Percentiles rank a stretch among this genome's conserved stretches.
Conservation (phyloP, 2,888 invertebrate species). For the Trisateles emortualis region DNA sequence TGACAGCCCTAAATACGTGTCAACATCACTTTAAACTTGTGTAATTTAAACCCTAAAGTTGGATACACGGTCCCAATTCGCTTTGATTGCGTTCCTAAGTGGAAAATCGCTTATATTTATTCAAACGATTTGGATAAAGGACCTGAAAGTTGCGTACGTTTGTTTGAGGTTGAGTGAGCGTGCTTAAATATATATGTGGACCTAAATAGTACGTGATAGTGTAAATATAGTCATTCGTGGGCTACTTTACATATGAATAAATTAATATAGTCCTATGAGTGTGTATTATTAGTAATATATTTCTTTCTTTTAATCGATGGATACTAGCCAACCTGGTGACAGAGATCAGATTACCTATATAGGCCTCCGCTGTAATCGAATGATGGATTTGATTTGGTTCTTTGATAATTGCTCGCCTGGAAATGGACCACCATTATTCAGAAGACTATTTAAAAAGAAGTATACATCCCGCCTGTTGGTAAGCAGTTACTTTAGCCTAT, state of each 20-base stretch:
- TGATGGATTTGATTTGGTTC: too few species aligned
- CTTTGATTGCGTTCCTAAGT: slow-evolving; percentile 45
- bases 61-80: slow-evolving; percentile 33
- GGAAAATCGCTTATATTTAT: slow-evolving; percentile 48
- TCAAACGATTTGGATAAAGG: slow-evolving; percentile 27
- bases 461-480: too few species aligned
- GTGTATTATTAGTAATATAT: too few species aligned
- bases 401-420: too few species aligned
- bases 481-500: too few species aligned
- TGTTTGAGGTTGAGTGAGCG: slow-evolving; percentile 15
- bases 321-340: too few species aligned
- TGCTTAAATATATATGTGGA: not conserved
- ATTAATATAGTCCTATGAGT: not conserved
- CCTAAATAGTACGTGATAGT: not conserved
- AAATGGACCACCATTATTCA: too few species aligned
- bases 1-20: slow-evolving; percentile 46
- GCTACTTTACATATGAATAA: not conserved
- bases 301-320: too few species aligned
- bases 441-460: too few species aligned
- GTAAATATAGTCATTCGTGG: not conserved
- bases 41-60: slow-evolving; percentile 50
- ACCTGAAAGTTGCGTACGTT: slow-evolving; percentile 23
- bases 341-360: too few species aligned
- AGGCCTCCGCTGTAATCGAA: too few species aligned
- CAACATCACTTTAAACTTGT: slow-evolving; percentile 51